These are phyloP conservation scores for Thermophis baileyi DNA, from an alignment of 2,113 vertebrate species.

Conservation along the genomic window DNA sequence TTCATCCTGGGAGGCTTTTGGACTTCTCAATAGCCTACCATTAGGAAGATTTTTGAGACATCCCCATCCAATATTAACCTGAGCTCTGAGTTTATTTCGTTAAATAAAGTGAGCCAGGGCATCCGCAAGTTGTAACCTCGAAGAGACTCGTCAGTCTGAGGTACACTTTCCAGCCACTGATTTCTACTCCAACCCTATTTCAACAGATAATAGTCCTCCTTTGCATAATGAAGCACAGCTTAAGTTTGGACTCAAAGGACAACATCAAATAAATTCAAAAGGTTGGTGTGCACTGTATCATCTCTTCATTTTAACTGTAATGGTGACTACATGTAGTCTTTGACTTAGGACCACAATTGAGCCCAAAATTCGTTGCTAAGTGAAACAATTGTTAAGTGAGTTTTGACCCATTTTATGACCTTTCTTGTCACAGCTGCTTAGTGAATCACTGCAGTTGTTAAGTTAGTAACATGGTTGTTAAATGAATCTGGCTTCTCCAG, in stretches of 20 bases:
- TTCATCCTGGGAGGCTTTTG: not conserved
- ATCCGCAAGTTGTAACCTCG: not conserved
- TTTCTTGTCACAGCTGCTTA: not conserved
- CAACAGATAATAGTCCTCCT: not conserved
- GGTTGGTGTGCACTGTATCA: not conserved
- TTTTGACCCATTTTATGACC: not conserved
- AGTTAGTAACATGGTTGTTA: not conserved
- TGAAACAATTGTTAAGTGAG: not conserved
- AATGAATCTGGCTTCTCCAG: not conserved
- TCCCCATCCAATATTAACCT: not conserved
- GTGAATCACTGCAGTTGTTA: not conserved
- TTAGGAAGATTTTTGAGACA: not conserved
- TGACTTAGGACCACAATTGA: not conserved
- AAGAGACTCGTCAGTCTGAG: not conserved
- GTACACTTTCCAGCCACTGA: not conserved
- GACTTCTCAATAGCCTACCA: not conserved
- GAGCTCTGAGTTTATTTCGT: not conserved
- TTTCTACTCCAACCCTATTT: not conserved
- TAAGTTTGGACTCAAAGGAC: not conserved
- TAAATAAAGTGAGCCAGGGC: not conserved
- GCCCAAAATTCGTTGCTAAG: not conserved
- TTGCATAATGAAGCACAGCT: not conserved
- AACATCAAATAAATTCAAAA: not conserved
- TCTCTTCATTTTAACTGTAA: not conserved
- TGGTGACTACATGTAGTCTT: not conserved